phyloP scores from a whole-genome alignment of 2,888 invertebrate genomes.

The Drosophila neonasuta region DNA sequence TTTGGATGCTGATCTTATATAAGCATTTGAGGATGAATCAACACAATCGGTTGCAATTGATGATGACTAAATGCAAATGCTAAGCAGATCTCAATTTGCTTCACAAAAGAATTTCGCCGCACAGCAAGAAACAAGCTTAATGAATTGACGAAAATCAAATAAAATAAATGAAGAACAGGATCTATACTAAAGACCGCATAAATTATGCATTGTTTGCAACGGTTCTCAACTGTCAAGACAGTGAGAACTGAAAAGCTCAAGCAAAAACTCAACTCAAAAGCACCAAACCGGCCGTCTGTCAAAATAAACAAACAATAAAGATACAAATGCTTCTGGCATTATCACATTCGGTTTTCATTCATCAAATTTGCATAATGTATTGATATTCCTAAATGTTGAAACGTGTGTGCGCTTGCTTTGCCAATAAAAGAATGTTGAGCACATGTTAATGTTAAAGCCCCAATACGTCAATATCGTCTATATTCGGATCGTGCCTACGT shows the following conservation, averaged over 20 bases:
- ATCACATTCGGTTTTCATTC: constrained; percentile 57
- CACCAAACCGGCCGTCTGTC: constrained; percentile 40
- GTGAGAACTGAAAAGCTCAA: not conserved
- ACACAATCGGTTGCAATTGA: constrained; percentile 39
- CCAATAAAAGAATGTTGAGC: constrained; percentile 39
- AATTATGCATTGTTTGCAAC: constrained; percentile 56
- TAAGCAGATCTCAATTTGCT: constrained; percentile 31
- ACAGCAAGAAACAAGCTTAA: constrained; percentile 36
- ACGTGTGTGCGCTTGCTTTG: constrained; percentile 30
- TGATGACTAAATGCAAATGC: constrained; percentile 21
- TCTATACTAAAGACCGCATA: constrained; percentile 46
- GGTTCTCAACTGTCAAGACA: constrained; percentile 4
- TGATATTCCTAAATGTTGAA: constrained; percentile 41
- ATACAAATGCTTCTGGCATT: constrained; percentile 42
- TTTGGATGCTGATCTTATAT: constrained; percentile 15
- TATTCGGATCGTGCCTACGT: not conserved
- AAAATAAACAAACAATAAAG: constrained; percentile 56
- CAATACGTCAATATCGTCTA: constrained; percentile 5
- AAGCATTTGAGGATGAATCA: constrained; percentile 31
- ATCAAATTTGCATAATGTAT: constrained; percentile 58
- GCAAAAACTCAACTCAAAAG: constrained; percentile 13
- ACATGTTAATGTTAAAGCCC: constrained; percentile 40
- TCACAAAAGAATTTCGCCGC: constrained; percentile 55
- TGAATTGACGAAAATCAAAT: constrained; percentile 10
- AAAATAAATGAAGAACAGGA: constrained; percentile 40